These are phyloP conservation scores for Lerema accius DNA, from an alignment of 1,140 invertebrate genomes.

Conservation along the genomic window DNA sequence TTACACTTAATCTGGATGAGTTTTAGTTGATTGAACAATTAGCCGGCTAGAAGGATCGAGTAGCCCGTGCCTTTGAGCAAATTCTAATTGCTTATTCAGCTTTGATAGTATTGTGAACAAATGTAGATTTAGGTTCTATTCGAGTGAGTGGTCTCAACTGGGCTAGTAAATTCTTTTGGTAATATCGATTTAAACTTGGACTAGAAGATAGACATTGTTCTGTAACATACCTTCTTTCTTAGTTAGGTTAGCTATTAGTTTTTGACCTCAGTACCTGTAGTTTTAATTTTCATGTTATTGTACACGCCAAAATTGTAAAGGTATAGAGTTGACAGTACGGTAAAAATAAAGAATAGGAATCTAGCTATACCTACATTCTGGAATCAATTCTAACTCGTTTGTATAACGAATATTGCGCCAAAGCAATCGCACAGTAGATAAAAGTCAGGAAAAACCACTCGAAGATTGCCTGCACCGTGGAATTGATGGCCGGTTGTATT, in stretches of 20 bases:
- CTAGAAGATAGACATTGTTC: too few relatives aligned
- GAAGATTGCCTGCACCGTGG: neutral
- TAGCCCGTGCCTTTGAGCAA: neutral
- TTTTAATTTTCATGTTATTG: too few relatives aligned
- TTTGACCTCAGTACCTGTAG: too few relatives aligned
- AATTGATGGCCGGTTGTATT: neutral
- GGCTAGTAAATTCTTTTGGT: neutral
- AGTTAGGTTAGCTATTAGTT: too few relatives aligned
- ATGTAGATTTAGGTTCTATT: neutral
- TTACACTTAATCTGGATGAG: neutral
- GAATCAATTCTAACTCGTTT: too few relatives aligned
- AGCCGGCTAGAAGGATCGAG: neutral
- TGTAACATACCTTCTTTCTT: too few relatives aligned
- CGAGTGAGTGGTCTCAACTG: neutral
- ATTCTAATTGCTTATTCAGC: slow-evolving; percentile 2
- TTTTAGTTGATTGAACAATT: slow-evolving; percentile 4
- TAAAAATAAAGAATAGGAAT: too few relatives aligned
- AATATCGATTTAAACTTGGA: too few relatives aligned
- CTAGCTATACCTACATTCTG: too few relatives aligned
- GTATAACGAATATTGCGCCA: neutral
- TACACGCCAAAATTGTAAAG: too few relatives aligned
- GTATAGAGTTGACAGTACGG: too few relatives aligned
- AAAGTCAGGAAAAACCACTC: neutral
- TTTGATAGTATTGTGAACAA: slow-evolving; percentile 1
- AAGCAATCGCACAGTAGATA: neutral